phyloP scores from a whole-genome alignment of 2,888 invertebrate genomes.

The Dryococelus australis region DNA sequence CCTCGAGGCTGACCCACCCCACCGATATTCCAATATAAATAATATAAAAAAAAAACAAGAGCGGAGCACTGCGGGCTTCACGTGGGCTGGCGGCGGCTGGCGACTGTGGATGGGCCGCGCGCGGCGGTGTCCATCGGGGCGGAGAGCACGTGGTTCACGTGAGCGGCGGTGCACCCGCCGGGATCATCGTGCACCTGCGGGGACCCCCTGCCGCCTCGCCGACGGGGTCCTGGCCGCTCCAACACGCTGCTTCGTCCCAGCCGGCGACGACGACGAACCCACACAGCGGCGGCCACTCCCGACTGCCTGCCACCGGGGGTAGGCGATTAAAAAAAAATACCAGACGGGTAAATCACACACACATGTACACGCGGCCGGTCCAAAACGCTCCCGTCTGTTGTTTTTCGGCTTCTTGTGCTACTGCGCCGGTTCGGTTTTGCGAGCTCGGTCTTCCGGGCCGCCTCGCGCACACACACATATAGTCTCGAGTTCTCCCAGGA shows the following conservation, averaged over 20 bases:
- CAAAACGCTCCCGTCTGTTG: background rate
- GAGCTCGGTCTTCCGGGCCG: background rate
- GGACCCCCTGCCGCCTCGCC: background rate
- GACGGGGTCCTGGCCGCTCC: background rate
- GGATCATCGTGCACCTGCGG: background rate
- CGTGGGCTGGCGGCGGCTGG: background rate
- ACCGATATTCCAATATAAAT: background rate
- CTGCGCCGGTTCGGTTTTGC: constrained; percentile 40
- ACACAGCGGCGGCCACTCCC: background rate
- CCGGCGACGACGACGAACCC: no score
- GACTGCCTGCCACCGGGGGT: background rate
- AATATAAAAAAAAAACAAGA: background rate
- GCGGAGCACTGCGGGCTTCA: background rate
- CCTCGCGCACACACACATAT: background rate
- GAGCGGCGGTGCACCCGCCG: background rate
- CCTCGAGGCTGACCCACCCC: constrained; percentile 45
- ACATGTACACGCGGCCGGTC: background rate
- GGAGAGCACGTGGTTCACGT: background rate
- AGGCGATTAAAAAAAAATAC: background rate
- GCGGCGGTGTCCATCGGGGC: background rate
- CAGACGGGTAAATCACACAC: background rate
- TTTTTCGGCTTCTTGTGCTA: constrained; percentile 40
- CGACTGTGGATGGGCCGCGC: constrained; percentile 31
- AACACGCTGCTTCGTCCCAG: no score
- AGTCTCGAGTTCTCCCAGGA: background rate